phyloP scores from a whole-genome alignment of 2,113 vertebrate species.

The Boulengeromyrus knoepffleri region DNA sequence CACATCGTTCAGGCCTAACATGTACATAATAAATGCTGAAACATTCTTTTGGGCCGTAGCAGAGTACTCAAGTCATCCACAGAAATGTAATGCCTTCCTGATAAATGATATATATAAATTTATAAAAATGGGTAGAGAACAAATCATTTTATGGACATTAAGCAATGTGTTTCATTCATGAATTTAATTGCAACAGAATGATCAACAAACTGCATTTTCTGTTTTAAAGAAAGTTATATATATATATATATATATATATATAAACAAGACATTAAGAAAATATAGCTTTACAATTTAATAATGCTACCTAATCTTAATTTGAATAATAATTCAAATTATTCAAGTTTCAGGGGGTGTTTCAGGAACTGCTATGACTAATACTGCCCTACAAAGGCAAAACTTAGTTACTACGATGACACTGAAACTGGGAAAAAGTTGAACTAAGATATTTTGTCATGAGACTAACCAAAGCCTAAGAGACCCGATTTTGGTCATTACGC shows the following conservation, averaged over 20 bases:
- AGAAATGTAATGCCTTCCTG: background rate
- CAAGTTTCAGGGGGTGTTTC: no score
- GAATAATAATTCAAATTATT: no score
- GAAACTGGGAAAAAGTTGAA: background rate
- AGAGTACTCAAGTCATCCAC: background rate
- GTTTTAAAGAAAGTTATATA: background rate
- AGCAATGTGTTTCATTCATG: background rate
- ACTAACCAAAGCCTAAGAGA: background rate
- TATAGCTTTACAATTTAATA: background rate
- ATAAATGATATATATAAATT: background rate
- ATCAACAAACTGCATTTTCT: background rate
- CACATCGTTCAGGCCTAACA: background rate
- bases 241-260: no score
- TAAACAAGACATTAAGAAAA: background rate
- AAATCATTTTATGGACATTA: background rate
- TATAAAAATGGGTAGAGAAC: background rate
- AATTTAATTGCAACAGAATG: background rate
- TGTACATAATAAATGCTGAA: background rate
- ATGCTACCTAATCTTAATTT: no score
- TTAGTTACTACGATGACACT: background rate
- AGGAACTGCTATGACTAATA: no score
- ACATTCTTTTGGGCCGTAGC: background rate
- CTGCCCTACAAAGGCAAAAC: background rate
- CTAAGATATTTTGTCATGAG: background rate
- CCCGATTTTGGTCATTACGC: background rate